Evolutionary conservation across 2,113 vertebrate species (phyloP).

Genomic region (Urocitellus parryii): DNA sequence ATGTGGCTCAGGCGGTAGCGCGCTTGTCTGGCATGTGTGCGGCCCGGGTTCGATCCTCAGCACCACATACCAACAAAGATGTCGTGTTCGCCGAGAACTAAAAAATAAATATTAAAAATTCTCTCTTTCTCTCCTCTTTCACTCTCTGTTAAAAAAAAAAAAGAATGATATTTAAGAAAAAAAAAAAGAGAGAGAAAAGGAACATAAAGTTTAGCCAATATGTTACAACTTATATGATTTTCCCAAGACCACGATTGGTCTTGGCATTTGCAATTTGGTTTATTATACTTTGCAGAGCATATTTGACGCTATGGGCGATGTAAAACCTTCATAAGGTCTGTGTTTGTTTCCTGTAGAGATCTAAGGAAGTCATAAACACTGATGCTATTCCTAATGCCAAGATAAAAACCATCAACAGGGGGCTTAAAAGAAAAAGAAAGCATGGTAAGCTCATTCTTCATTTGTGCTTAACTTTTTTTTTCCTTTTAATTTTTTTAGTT

Average conservation of each 20-base stretch:
- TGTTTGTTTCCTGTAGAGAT: constrained; percentile 84
- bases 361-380: constrained; percentile 82
- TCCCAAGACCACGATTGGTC: background rate
- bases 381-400: constrained; percentile 81
- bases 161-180: too few species aligned
- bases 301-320: background rate
- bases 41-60: too few species aligned
- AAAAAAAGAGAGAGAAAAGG: too few species aligned
- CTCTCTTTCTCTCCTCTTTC: too few species aligned
- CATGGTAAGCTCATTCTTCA: constrained; percentile 80
- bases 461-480: background rate
- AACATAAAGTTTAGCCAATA: background rate
- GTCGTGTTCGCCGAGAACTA: too few species aligned
- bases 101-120: too few species aligned
- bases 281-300: background rate
- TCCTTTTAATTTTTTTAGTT: too few species aligned
- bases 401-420: constrained; percentile 85
- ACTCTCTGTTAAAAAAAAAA: too few species aligned
- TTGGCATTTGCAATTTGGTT: background rate
- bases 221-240: background rate
- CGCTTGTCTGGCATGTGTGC: too few species aligned
- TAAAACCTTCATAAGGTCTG: background rate
- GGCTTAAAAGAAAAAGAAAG: constrained; percentile 78
- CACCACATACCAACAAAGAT: too few species aligned
- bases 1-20: too few species aligned